These are phyloP conservation scores for Drosophila neocordata DNA, from an alignment of 1,140 invertebrate species.

Conservation along the genomic window DNA sequence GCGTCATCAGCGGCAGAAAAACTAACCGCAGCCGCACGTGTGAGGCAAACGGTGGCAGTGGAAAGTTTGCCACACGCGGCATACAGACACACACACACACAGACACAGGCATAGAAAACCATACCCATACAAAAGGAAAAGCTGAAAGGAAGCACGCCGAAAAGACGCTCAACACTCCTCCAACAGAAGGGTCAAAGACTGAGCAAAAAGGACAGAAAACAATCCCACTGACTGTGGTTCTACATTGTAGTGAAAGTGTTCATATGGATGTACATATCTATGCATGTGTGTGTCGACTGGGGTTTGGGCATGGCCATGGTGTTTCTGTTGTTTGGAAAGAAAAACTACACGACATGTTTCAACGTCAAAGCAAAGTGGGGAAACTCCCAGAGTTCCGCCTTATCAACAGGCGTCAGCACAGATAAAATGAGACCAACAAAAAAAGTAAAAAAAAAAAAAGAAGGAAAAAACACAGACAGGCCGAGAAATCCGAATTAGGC, in stretches of 20 bases:
- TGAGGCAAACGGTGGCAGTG: slow-evolving; percentile 30
- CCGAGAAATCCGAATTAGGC: slow-evolving; percentile 47
- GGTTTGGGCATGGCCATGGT: slow-evolving; percentile 23
- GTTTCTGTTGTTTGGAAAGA: slow-evolving; percentile 43
- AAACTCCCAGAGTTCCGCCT: slow-evolving; percentile 14
- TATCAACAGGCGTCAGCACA: slow-evolving; percentile 56
- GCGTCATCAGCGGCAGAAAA: slow-evolving; percentile 39
- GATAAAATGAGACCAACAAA: slow-evolving; percentile 31
- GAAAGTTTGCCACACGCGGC: slow-evolving; percentile 59
- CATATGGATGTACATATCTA: slow-evolving; percentile 9
- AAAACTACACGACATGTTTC: slow-evolving; percentile 63
- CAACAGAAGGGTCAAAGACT: background rate
- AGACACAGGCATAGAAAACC: background rate
- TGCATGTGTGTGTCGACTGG: background rate
- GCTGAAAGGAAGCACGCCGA: slow-evolving; percentile 45
- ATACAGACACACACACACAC: slow-evolving; percentile 9
- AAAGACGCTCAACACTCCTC: slow-evolving; percentile 37
- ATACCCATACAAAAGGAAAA: slow-evolving; percentile 18
- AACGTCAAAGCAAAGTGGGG: slow-evolving; percentile 36
- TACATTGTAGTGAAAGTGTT: slow-evolving; percentile 43
- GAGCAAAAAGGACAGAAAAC: slow-evolving; percentile 1
- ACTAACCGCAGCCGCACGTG: slow-evolving; percentile 64
- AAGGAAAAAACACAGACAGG: slow-evolving; percentile 32
- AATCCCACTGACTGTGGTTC: slow-evolving; percentile 7
- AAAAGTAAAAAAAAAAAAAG: slow-evolving; percentile 7